Base-by-base conservation (phyloP, 1,140 invertebrate genomes). In the Solenopsis fugax region DNA sequence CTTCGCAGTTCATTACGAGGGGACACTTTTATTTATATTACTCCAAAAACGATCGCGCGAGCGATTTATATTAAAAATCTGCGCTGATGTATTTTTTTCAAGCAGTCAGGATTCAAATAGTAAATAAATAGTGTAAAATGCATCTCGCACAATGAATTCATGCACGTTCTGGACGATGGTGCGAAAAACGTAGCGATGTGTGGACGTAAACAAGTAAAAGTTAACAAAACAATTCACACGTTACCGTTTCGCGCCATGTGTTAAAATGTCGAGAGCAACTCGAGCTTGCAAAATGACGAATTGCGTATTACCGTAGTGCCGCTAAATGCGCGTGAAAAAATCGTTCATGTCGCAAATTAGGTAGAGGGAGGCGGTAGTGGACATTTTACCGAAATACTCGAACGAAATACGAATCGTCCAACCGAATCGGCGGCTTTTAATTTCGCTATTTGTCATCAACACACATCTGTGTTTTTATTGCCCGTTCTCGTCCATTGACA, bases 91-190 rank as follows among this genome's bases (percentile, higher is more conserved):
- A 75, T 84, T 84, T 84, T 67, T 84, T 84, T 75, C 58, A 75
- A 84, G n/a, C 80, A 84, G 67, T 82, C 80, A 58, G 54, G 45
- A 84, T 84, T 84, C 72, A 84, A 84, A 84, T 75, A 84, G 69
- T 75, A 84, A 84, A 84, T 84, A 82, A 82, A 82, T 84, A 84
- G 80, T 75, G 41, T 84, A 75, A 73, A 84, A 84, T 84, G 56
- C 69, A 75, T 73, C 69, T 73, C 80, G 69, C 29, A 60, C 80
- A 84, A 84, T 84, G 80, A 84, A 84, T 84, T 84, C 69, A 84
- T 84, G 69, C 80, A 21, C 54, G 80, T 84, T 29, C 41, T 75
- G 80, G 13, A 75, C 69, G 56, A 81, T 81, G 64, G 80, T 60
- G 80, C 54, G 69, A 84, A 84, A 84, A 84, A 73, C 24, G 69